Percentiles rank a stretch among this genome's conserved stretches.
phyloP scores from a whole-genome alignment of 2,797 vertebrate species.

The Sus cebifrons region DNA sequence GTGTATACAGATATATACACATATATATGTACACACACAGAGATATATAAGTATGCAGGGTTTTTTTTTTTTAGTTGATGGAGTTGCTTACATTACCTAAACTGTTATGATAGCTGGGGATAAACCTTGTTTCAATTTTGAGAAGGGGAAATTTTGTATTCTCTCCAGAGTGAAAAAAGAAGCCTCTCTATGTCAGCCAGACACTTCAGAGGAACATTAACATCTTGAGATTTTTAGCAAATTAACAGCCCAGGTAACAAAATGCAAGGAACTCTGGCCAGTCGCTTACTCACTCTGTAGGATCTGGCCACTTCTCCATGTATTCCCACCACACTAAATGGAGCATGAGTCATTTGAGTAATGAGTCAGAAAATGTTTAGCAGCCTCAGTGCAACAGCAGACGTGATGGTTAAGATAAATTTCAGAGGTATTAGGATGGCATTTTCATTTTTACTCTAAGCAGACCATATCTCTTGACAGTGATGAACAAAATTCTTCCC shows the following conservation, averaged over 20 bases:
- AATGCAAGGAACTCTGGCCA: constrained; percentile 60
- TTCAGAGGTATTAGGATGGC: constrained; percentile 36
- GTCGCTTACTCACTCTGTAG: not conserved
- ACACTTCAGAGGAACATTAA: constrained; percentile 40
- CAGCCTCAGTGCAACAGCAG: constrained; percentile 17
- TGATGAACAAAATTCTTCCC: not conserved
- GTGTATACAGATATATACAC: not conserved
- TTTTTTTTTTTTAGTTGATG: not conserved
- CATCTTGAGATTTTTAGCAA: constrained; percentile 55
- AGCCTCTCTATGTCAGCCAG: not conserved
- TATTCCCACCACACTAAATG: constrained; percentile 73
- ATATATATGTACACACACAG: not conserved
- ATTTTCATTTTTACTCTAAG: constrained; percentile 27
- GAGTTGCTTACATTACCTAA: constrained; percentile 13
- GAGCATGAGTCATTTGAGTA: constrained; percentile 79
- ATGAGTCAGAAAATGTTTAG: constrained; percentile 82
- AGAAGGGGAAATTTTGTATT: not conserved
- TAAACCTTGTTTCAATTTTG: not conserved
- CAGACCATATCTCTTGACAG: not conserved
- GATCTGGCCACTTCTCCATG: constrained; percentile 54
- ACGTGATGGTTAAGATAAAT: constrained; percentile 64
- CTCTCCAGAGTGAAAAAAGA: not conserved
- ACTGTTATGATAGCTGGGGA: not conserved
- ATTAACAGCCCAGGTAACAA: constrained; percentile 71
- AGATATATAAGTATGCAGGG: not conserved